Percentiles rank a stretch among this genome's conserved stretches.
Conservation (phyloP, 2,888 invertebrate genomes). For the Conops quadrifasciatus region DNA sequence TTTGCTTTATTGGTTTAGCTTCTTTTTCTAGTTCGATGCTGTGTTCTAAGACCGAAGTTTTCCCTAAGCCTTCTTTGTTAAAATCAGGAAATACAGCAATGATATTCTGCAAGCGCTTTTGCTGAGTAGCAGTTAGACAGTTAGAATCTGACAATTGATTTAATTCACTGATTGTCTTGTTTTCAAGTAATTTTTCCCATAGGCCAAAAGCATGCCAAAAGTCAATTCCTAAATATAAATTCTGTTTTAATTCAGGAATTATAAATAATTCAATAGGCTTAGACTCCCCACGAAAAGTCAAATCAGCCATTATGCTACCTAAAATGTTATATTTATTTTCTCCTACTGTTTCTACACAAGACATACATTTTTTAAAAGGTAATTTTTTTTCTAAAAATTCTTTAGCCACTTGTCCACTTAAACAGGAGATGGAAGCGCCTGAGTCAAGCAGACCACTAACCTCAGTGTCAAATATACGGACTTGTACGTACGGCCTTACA, state of each 20-base stretch:
- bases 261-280: constrained; percentile 31
- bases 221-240: constrained; percentile 34
- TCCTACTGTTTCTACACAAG: neutral
- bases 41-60: constrained; percentile 36
- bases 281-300: constrained; percentile 13
- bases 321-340: constrained; percentile 27
- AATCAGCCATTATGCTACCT: constrained; percentile 10
- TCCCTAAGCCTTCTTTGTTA: constrained; percentile 33
- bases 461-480: neutral
- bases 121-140: neutral
- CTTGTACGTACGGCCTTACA: neutral
- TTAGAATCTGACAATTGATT: neutral
- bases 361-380: neutral
- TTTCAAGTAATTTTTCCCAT: constrained; percentile 1
- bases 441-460: constrained; percentile 14
- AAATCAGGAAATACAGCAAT: constrained; percentile 14
- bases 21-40: constrained; percentile 35
- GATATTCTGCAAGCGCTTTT: neutral
- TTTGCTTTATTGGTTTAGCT: constrained; percentile 36
- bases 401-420: constrained; percentile 12
- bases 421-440: constrained; percentile 11
- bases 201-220: constrained; percentile 36
- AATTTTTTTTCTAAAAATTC: constrained; percentile 7
- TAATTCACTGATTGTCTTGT: constrained; percentile 4
- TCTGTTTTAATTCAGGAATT: constrained; percentile 32